These are phyloP conservation scores for Lycocorax pyrrhopterus DNA, from an alignment of 2,113 vertebrate genomes.

Conservation along the genomic window DNA sequence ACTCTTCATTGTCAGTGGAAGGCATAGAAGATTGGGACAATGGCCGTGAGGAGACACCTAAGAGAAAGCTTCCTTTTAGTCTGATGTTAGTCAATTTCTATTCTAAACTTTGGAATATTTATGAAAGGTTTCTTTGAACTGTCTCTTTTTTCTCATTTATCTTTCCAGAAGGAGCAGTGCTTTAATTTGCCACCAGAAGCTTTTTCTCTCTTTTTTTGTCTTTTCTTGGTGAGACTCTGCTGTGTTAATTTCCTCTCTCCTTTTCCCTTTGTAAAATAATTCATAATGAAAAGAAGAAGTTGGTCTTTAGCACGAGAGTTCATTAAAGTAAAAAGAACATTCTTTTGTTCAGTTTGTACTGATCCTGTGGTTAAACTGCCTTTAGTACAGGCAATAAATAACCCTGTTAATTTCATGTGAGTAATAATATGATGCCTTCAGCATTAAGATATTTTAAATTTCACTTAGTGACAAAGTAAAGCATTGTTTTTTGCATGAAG, in stretches of 20 bases:
- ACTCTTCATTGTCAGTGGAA: not conserved
- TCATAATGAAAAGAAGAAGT: not conserved
- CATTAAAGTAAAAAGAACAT: not conserved
- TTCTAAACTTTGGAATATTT: not conserved
- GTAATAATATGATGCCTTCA: not conserved
- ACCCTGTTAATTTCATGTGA: not conserved
- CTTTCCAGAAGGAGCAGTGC: not conserved
- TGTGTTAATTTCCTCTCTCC: slow-evolving; percentile 8
- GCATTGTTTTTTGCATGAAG: not conserved
- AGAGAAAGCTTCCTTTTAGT: not conserved
- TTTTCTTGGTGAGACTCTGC: not conserved
- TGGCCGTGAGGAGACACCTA: not conserved
- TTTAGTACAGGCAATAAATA: not conserved
- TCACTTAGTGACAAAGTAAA: not conserved
- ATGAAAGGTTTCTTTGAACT: not conserved
- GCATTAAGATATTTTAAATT: not conserved
- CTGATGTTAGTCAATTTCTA: not conserved
- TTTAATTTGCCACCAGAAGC: slow-evolving; percentile 12
- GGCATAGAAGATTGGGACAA: not conserved
- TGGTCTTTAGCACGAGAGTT: not conserved
- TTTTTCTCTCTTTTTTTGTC: not conserved
- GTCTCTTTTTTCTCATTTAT: slow-evolving; percentile 2
- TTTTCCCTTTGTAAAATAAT: not conserved
- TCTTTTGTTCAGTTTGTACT: not conserved
- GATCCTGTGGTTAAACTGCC: not conserved